phyloP scores from a whole-genome alignment of 2,113 vertebrate genomes.

The Podarcis cretensis region DNA sequence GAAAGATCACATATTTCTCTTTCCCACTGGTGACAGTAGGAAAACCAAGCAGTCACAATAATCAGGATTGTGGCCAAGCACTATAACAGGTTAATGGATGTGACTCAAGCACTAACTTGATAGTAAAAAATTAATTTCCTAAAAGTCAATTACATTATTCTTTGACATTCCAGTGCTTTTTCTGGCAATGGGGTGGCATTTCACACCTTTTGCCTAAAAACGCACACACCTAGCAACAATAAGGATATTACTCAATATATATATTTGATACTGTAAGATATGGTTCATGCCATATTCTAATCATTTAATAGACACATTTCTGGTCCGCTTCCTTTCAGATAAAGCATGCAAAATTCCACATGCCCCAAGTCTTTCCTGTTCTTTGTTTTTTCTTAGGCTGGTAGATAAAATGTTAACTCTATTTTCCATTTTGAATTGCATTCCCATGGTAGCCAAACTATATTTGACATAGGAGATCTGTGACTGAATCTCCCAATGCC shows the following conservation, averaged over 20 bases:
- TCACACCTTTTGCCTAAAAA: slow-evolving; percentile 18
- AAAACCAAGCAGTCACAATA: neutral
- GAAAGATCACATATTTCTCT: neutral
- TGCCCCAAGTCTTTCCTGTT: neutral
- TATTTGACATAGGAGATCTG: neutral
- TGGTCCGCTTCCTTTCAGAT: slow-evolving; percentile 29
- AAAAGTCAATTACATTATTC: neutral
- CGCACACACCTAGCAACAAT: neutral
- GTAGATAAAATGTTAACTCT: slow-evolving; percentile 18
- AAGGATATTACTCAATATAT: slow-evolving; percentile 6
- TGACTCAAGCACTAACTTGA: slow-evolving; percentile 13
- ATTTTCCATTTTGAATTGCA: slow-evolving; percentile 10
- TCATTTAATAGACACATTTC: slow-evolving; percentile 20
- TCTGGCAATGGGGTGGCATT: neutral
- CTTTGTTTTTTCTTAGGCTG: neutral
- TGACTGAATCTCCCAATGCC: neutral
- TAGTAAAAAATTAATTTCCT: slow-evolving; percentile 14
- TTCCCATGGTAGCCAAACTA: neutral
- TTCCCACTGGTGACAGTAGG: neutral
- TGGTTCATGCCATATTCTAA: neutral
- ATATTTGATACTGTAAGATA: neutral
- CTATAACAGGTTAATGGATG: neutral
- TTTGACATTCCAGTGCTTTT: neutral
- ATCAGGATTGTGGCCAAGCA: neutral
- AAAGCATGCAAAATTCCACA: neutral